These are phyloP conservation scores for Limnephilus rhombicus DNA, from an alignment of 2,888 invertebrate genomes.

Conservation along the genomic window DNA sequence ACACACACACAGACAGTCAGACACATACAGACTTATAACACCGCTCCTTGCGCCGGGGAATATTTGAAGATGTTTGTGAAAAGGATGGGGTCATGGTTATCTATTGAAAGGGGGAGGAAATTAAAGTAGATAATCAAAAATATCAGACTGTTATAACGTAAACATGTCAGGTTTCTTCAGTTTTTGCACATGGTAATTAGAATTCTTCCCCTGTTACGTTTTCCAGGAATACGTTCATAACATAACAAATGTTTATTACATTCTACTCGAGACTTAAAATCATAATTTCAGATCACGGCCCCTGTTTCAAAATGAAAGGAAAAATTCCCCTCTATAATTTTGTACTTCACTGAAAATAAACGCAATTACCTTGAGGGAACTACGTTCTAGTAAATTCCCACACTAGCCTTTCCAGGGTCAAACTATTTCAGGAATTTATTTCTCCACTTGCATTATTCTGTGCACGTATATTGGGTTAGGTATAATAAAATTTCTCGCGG, in stretches of 20 bases:
- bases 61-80: no score
- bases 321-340: not conserved
- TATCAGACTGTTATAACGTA: no score
- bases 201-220: not conserved
- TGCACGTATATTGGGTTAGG: conserved; percentile 64
- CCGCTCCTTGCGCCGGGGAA: no score
- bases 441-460: conserved; percentile 52
- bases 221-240: not conserved
- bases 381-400: not conserved
- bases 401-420: not conserved
- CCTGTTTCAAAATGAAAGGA: not conserved
- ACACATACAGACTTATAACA: no score
- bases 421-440: conserved; percentile 18
- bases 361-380: not conserved
- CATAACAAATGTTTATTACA: not conserved
- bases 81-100: no score
- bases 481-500: conserved; percentile 59
- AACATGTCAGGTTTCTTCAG: not conserved
- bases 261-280: not conserved
- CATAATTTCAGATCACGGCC: not conserved
- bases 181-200: not conserved
- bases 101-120: no score
- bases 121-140: no score
- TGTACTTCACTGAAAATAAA: not conserved
- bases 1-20: no score